These are phyloP conservation scores for Leguminivora glycinivorella DNA, from an alignment of 1,140 invertebrate species.

Conservation along the genomic window DNA sequence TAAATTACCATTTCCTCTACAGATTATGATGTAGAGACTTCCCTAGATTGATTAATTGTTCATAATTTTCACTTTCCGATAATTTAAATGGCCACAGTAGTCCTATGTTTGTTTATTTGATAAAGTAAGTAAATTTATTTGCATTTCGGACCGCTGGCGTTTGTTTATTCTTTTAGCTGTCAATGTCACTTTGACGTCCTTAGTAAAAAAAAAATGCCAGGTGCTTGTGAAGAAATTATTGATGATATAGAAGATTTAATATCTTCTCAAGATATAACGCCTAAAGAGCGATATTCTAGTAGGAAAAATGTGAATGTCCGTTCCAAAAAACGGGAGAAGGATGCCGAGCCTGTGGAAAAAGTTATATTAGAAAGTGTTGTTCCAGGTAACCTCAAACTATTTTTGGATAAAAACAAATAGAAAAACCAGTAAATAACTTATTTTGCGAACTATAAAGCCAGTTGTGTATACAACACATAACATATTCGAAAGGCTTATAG, in stretches of 20 bases:
- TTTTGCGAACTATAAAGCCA: not conserved
- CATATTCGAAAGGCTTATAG: no score
- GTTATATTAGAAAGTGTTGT: conserved; percentile 82
- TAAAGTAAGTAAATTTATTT: not conserved
- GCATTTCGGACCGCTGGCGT: not conserved
- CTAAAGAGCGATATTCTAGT: conserved; percentile 85
- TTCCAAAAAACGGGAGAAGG: conserved; percentile 77
- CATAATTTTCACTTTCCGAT: not conserved
- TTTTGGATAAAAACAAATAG: not conserved
- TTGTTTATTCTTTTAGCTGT: conserved; percentile 10
- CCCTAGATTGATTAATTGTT: no score
- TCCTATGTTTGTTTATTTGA: not conserved
- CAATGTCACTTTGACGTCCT: conserved; percentile 38
- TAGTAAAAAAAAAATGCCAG: conserved; percentile 72
- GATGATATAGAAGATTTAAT: conserved; percentile 91
- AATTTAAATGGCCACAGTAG: not conserved
- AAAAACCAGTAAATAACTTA: not conserved
- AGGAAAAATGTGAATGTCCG: conserved; percentile 84
- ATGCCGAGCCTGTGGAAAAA: conserved; percentile 60
- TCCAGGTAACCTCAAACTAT: conserved; percentile 86
- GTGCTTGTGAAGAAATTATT: conserved; percentile 82
- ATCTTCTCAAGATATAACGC: conserved; percentile 86
- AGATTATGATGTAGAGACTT: no score
- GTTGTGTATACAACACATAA: no score
- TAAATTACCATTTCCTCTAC: no score